phyloP scores from a whole-genome alignment of 2,113 vertebrate species.

The Halcyon senegalensis region DNA sequence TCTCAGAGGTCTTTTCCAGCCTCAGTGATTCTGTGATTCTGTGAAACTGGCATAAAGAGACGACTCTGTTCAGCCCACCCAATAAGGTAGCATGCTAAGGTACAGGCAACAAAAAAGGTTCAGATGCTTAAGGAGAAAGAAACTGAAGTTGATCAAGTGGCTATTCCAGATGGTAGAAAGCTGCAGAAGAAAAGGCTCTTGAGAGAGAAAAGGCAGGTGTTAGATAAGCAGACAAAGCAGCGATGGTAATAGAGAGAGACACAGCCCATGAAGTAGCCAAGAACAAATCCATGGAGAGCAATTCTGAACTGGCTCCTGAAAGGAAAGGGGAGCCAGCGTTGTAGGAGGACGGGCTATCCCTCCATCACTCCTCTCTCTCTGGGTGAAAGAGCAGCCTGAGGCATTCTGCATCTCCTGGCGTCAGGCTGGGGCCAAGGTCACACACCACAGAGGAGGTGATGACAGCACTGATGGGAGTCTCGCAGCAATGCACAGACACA shows the following conservation, averaged over 20 bases:
- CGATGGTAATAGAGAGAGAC: not conserved
- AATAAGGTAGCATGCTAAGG: not conserved
- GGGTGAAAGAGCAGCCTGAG: conserved; percentile 26
- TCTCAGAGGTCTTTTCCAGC: too few species aligned
- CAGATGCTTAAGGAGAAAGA: not conserved
- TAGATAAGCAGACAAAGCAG: not conserved
- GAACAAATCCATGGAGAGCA: conserved; percentile 6
- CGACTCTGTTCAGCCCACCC: not conserved
- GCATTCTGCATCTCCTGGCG: not conserved
- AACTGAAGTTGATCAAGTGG: not conserved
- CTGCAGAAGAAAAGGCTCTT: not conserved
- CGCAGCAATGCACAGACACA: not conserved
- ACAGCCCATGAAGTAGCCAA: not conserved
- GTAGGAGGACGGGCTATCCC: not conserved
- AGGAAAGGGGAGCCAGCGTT: not conserved
- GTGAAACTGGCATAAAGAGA: not conserved
- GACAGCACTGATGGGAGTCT: not conserved
- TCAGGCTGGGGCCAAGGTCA: conserved; percentile 29
- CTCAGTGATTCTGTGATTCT: too few species aligned
- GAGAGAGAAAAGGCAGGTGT: not conserved
- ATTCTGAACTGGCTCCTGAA: conserved; percentile 24
- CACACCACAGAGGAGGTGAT: not conserved
- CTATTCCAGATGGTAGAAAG: conserved; percentile 6
- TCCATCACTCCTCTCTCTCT: not conserved
- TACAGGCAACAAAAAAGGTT: not conserved